A percentile compares a stretch with the other conserved stretches of the same genome.
Evolutionary conservation across 2,888 invertebrate genomes (phyloP).

Genomic region (Eupsilia transversa): DNA sequence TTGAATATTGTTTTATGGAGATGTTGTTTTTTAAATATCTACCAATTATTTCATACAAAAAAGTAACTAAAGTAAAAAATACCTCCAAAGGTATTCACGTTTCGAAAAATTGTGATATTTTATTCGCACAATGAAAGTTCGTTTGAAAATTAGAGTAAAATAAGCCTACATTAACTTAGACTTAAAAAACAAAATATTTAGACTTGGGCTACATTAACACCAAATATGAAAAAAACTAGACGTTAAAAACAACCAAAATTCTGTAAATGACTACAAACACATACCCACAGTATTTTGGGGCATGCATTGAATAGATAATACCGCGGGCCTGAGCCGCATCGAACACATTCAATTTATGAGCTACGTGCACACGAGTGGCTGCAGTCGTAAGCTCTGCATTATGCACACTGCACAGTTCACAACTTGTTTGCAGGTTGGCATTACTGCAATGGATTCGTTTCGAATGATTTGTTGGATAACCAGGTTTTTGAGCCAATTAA

Average conservation of each 20-base stretch:
- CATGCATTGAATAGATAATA: slow-evolving; percentile 60
- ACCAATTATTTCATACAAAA: not conserved
- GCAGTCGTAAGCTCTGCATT: slow-evolving; percentile 52
- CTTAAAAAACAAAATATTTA: too few species aligned
- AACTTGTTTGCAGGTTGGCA: slow-evolving; percentile 40
- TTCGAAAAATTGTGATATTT: not conserved
- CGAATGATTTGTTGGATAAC: not conserved
- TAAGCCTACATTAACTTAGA: not conserved
- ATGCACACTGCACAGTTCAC: slow-evolving; percentile 48
- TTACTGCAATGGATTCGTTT: slow-evolving; percentile 35
- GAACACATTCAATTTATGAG: slow-evolving; percentile 58
- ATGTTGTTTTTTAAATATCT: not conserved
- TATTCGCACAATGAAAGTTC: not conserved
- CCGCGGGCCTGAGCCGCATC: slow-evolving; percentile 40
- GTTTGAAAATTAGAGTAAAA: not conserved
- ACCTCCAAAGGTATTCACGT: not conserved
- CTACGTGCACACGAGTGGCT: slow-evolving; percentile 53
- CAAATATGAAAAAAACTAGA: not conserved
- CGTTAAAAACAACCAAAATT: not conserved
- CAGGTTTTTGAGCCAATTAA: not conserved
- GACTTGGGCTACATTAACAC: not conserved
- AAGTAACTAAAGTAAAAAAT: not conserved
- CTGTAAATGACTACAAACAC: slow-evolving; percentile 35
- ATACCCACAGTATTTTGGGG: slow-evolving; percentile 41
- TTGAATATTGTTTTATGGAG: not conserved